Evolutionary conservation across 2,797 vertebrate genomes (phyloP), one percentile per base, ranked within the genome.

Genomic region (Rousettus madagascariensis): DNA sequence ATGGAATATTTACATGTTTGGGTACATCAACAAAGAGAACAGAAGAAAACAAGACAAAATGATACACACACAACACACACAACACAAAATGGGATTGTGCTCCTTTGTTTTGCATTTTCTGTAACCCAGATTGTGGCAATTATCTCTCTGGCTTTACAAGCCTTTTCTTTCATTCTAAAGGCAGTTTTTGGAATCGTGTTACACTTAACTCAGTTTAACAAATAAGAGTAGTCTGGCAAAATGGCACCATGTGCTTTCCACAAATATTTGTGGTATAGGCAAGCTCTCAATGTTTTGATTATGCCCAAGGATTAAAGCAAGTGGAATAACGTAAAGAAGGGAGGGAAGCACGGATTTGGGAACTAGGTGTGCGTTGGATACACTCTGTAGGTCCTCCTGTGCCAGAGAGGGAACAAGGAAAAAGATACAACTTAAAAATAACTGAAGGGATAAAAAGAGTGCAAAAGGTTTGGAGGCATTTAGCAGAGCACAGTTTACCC

Each of bases 341-440:
- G 71, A 80, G 75, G 93, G 87, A 72, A 38, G 61, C 94, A 49
- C 1, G 28, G 78, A 65, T 91, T 82, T 65, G 94, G 92, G 86
- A 84, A 63, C 95, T 43, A 91, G 87, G 85, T 89, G 88, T 86
- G 75, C 86, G 46, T 71, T 89, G 89, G 79, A 86, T 91, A 86
- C 84, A 78, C 95, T 96, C 90, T 84, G 89, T 89, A 94, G 74
- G 65, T 59, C 53, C 55, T 86, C 83, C 92, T 53, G 83, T 87
- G 96, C 94, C 82, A 97, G 88, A 91, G 63, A 96, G 77, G 11
- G 92, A 97, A 80, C 3, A 79, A 90, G 75, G 91, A 94, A 95
- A 95, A 96, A 97, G 96, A 98, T 91, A 97, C 90, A 84, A 96
- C 98, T 98, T 97, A 97, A 98, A 97, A 97, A 98, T 97, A 96